phyloP scores from a whole-genome alignment of 2,113 vertebrate genomes.

The Myotis yumanensis region DNA sequence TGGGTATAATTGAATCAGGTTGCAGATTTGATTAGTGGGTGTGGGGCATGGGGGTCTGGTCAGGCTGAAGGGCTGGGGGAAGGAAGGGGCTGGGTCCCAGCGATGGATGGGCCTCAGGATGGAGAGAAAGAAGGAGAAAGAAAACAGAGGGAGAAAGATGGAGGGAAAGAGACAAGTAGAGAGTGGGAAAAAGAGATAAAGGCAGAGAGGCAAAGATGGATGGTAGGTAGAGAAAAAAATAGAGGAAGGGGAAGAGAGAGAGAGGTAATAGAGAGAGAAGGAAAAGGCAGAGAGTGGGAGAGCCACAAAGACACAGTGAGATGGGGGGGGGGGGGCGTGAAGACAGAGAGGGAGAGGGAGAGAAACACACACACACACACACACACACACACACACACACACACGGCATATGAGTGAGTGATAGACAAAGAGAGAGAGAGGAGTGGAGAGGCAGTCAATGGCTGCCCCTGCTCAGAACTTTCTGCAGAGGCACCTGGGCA shows the following conservation, averaged over 20 bases:
- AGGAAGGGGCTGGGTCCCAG: background rate
- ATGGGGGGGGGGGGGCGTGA: no score
- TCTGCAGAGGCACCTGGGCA: background rate
- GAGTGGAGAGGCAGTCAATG: no score
- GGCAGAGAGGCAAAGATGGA: background rate
- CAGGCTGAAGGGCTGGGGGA: slow-evolving; percentile 53
- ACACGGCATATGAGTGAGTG: background rate
- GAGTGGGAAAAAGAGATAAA: background rate
- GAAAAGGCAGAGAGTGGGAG: background rate
- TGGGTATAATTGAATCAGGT: slow-evolving; percentile 86
- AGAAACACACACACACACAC: background rate
- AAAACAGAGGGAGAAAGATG: background rate
- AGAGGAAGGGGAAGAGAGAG: background rate
- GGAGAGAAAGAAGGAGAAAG: background rate
- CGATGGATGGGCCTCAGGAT: background rate
- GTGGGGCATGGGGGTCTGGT: slow-evolving; percentile 74
- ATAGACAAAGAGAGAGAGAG: background rate
- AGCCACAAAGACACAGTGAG: background rate
- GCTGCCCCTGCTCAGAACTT: background rate
- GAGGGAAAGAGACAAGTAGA: background rate
- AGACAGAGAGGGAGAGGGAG: background rate
- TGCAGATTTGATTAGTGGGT: slow-evolving; percentile 84
- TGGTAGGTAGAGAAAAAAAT: background rate
- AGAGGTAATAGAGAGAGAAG: background rate
- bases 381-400: background rate